phyloP scores from a whole-genome alignment of 2,797 vertebrate genomes.

The Pangasius sanitwongsei region DNA sequence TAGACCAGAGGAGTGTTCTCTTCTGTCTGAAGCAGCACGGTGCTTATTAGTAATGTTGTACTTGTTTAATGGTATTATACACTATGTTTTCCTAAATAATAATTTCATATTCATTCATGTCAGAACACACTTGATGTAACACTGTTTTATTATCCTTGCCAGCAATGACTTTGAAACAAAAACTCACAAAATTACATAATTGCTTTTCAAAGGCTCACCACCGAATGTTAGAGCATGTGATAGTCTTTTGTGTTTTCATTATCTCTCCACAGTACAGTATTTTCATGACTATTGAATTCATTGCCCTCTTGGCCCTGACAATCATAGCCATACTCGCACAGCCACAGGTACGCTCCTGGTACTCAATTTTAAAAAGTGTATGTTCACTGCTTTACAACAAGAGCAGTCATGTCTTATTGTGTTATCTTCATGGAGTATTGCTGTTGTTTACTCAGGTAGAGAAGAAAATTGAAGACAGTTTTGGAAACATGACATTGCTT shows the following conservation, averaged over 20 bases:
- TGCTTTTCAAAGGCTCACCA: neutral
- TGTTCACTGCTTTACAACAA: neutral
- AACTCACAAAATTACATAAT: neutral
- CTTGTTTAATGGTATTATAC: neutral
- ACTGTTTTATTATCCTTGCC: neutral
- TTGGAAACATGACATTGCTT: constrained; percentile 13
- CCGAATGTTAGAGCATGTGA: neutral
- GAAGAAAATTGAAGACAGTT: constrained; percentile 8
- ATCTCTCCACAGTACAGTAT: constrained; percentile 41
- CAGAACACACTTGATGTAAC: neutral
- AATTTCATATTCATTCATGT: neutral
- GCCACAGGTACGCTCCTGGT: constrained; percentile 17
- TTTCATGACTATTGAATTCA: constrained; percentile 33
- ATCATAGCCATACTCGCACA: constrained; percentile 36
- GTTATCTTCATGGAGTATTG: too few relatives aligned
- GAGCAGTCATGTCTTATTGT: neutral
- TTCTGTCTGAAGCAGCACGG: neutral
- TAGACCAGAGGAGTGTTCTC: neutral
- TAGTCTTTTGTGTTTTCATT: neutral
- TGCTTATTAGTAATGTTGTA: neutral
- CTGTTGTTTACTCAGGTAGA: constrained; percentile 22
- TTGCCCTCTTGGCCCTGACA: constrained; percentile 25
- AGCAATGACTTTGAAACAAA: neutral
- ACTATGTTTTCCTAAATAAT: neutral
- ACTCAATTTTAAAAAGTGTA: neutral